Conservation (phyloP, 53 echinoderm and acorn worm species). For the Glandiceps talaboti region DNA sequence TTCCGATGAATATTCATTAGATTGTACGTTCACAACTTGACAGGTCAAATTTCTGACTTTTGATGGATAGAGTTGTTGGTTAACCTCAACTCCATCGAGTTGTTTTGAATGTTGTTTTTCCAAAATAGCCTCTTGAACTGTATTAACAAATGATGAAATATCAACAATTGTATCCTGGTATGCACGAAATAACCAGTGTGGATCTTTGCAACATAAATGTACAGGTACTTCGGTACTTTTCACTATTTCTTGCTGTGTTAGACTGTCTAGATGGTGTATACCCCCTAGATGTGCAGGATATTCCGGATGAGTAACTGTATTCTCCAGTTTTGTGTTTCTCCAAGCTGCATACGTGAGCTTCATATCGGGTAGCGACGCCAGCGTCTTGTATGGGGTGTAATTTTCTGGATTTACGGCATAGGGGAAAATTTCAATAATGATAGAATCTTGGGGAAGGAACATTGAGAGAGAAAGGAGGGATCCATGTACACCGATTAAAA, state of each 20-base stretch:
- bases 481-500: conserved; percentile 73
- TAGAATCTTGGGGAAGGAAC: conserved; percentile 50
- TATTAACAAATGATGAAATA: conserved; percentile 27
- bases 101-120: background rate
- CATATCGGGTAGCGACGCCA: conserved; percentile 49
- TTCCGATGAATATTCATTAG: background rate
- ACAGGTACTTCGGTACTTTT: conserved; percentile 52
- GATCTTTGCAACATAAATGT: conserved; percentile 84
- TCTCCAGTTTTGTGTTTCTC: conserved; percentile 47
- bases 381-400: conserved; percentile 89
- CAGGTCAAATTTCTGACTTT: conserved; percentile 14
- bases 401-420: conserved; percentile 83
- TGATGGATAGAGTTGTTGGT: conserved; percentile 10
- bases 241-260: conserved; percentile 37
- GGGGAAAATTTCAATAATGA: conserved; percentile 69
- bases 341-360: conserved; percentile 49
- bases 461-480: conserved; percentile 71
- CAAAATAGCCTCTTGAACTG: conserved; percentile 21
- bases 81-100: background rate
- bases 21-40: background rate
- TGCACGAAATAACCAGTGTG: conserved; percentile 80
- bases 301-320: conserved; percentile 57
- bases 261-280: conserved; percentile 42
- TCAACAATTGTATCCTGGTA: conserved; percentile 88
- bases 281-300: conserved; percentile 53